A percentile compares a stretch with the other conserved stretches of the same genome.
These are phyloP conservation scores for Siphamia tubifer DNA, from an alignment of 2,113 vertebrate genomes.

Conservation along the genomic window DNA sequence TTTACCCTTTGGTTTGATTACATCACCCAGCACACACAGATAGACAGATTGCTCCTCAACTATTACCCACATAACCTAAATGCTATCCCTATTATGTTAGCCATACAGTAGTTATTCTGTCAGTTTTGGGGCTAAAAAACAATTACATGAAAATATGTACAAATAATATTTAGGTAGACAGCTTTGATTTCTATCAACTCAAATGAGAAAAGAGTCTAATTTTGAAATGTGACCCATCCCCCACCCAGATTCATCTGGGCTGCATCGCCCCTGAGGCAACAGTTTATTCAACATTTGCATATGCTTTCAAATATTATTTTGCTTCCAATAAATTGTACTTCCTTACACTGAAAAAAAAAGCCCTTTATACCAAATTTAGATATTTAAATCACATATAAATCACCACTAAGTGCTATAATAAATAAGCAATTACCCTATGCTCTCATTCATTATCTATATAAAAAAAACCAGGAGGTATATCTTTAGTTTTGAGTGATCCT, in stretches of 20 bases:
- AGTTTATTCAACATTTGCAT: conserved; percentile 53
- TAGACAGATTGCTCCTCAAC: neutral
- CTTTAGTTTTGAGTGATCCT: conserved; percentile 30
- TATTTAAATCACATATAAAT: neutral
- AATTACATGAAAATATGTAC: neutral
- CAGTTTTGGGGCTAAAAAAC: neutral
- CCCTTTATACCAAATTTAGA: neutral
- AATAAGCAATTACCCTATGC: neutral
- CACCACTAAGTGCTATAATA: conserved; percentile 10
- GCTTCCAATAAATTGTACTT: neutral
- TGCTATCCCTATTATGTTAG: neutral
- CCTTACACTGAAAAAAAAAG: conserved; percentile 4
- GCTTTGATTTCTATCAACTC: conserved; percentile 3
- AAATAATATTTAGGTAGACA: neutral
- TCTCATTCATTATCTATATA: conserved; percentile 3
- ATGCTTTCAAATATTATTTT: conserved; percentile 28
- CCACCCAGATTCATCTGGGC: conserved; percentile 23
- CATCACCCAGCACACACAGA: conserved; percentile 17
- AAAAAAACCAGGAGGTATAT: conserved; percentile 40
- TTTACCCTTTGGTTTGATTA: conserved; percentile 34
- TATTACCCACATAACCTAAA: neutral
- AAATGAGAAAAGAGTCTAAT: conserved; percentile 53
- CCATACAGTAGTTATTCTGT: neutral
- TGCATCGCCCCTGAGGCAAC: conserved; percentile 48
- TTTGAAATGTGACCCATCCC: conserved; percentile 46